phyloP scores from a whole-genome alignment of 2,797 vertebrate genomes.

The Discoglossus pictus region DNA sequence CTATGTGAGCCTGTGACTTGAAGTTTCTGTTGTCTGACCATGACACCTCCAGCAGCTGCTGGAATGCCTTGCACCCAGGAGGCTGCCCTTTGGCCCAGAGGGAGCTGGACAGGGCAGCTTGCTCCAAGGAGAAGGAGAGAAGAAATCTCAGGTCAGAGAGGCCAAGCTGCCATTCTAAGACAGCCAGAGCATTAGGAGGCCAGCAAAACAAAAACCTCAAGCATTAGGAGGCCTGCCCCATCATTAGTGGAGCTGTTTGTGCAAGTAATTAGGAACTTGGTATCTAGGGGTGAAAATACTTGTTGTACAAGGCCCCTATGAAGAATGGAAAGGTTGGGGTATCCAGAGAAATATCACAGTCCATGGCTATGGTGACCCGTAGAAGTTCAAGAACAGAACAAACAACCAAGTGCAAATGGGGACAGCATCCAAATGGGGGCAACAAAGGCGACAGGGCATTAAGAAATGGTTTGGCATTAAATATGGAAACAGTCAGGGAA shows the following conservation, averaged over 20 bases:
- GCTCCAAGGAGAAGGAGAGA: slow-evolving; percentile 80
- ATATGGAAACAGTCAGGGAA: slow-evolving; percentile 93
- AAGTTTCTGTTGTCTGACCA: slow-evolving; percentile 68
- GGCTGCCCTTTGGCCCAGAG: slow-evolving; percentile 92
- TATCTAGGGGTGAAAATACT: slow-evolving; percentile 76
- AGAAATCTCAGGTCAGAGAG: slow-evolving; percentile 89
- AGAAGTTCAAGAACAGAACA: slow-evolving; percentile 99
- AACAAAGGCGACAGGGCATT: slow-evolving; percentile 65
- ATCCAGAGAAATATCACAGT: slow-evolving; percentile 79
- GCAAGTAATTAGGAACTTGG: slow-evolving; percentile 97
- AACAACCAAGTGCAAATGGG: slow-evolving; percentile 91
- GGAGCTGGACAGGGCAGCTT: slow-evolving; percentile 86
- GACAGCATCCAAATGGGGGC: slow-evolving; percentile 70
- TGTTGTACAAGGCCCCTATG: slow-evolving; percentile 73
- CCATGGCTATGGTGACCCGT: slow-evolving; percentile 75
- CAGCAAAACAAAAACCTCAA: slow-evolving; percentile 62
- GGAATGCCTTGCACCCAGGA: slow-evolving; percentile 81
- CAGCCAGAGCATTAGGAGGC: slow-evolving; percentile 74
- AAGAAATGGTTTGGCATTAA: slow-evolving; percentile 78
- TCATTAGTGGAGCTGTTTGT: slow-evolving; percentile 91
- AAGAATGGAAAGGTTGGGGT: slow-evolving; percentile 77
- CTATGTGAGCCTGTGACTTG: slow-evolving; percentile 55
- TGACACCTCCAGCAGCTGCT: slow-evolving; percentile 95
- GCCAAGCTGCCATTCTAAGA: slow-evolving; percentile 85
- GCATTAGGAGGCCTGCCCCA: slow-evolving; percentile 71